Evolutionary conservation across 2,113 vertebrate genomes (phyloP).

Genomic region (Embiotoca jacksoni): DNA sequence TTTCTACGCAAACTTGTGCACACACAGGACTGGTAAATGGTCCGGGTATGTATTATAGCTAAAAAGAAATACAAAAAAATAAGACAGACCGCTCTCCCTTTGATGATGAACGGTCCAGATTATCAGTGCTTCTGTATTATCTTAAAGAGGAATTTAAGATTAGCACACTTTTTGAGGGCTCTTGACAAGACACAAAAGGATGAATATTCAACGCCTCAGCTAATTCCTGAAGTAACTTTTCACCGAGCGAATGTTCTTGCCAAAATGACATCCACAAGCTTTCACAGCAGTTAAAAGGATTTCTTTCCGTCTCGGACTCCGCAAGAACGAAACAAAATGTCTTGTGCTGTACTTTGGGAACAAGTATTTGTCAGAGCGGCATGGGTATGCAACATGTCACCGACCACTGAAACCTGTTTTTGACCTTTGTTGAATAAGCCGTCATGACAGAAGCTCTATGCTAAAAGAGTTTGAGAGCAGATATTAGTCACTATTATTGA

Average conservation of each 20-base stretch:
- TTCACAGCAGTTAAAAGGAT: not conserved
- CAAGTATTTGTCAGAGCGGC: slow-evolving; percentile 29
- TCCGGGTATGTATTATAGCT: not conserved
- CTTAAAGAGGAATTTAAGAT: not conserved
- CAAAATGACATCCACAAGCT: not conserved
- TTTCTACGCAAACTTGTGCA: not conserved
- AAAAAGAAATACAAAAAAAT: not conserved
- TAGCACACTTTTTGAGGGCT: not conserved
- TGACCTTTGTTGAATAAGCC: slow-evolving; percentile 42
- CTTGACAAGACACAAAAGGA: not conserved
- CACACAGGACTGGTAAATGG: not conserved
- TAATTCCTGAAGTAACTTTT: too few species aligned
- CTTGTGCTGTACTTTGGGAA: slow-evolving; percentile 19
- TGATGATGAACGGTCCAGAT: not conserved
- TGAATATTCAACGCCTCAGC: not conserved
- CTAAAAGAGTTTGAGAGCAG: slow-evolving; percentile 37
- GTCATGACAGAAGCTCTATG: slow-evolving; percentile 37
- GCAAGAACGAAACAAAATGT: slow-evolving; percentile 15
- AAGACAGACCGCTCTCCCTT: not conserved
- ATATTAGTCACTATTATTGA: slow-evolving; percentile 63
- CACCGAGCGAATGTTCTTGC: not conserved
- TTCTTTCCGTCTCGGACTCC: not conserved
- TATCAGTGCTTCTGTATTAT: not conserved
- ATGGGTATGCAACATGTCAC: slow-evolving; percentile 18
- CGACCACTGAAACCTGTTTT: slow-evolving; percentile 17